Evolutionary conservation across 2,113 vertebrate species (phyloP).

Genomic region (Rafetus swinhoei): DNA sequence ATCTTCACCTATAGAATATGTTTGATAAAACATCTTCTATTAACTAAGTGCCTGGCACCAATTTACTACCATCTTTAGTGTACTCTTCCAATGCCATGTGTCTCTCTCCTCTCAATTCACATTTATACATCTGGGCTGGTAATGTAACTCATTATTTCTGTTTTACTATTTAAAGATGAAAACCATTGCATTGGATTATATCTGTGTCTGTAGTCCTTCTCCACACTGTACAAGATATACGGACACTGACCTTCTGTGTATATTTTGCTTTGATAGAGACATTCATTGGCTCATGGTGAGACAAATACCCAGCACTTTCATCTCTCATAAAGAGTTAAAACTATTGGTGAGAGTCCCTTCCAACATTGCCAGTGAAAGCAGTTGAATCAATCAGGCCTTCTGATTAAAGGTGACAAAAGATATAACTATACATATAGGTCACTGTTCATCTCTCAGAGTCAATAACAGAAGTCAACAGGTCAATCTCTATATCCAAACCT

Average conservation of each 20-base stretch:
- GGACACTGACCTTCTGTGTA: not conserved
- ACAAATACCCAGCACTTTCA: not conserved
- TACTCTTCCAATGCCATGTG: not conserved
- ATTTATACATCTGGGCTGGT: too few relatives aligned
- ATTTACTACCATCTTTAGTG: not conserved
- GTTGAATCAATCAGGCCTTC: not conserved
- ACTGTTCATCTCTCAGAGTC: not conserved
- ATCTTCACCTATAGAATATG: not conserved
- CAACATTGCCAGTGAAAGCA: not conserved
- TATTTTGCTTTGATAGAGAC: not conserved
- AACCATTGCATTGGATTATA: not conserved
- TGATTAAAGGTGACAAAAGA: not conserved
- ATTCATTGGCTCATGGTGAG: not conserved
- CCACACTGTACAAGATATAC: accelerated
- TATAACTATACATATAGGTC: not conserved
- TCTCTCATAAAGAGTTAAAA: not conserved
- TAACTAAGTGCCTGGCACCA: not conserved
- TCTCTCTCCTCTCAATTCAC: not conserved
- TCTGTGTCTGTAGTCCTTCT: not conserved
- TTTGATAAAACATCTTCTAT: not conserved
- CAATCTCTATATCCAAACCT: not conserved
- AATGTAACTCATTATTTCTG: not conserved
- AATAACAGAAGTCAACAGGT: not conserved
- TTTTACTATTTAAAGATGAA: not conserved
- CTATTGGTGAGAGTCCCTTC: not conserved